phyloP scores from a whole-genome alignment of 2,888 invertebrate species.

The Odontothrips loti region DNA sequence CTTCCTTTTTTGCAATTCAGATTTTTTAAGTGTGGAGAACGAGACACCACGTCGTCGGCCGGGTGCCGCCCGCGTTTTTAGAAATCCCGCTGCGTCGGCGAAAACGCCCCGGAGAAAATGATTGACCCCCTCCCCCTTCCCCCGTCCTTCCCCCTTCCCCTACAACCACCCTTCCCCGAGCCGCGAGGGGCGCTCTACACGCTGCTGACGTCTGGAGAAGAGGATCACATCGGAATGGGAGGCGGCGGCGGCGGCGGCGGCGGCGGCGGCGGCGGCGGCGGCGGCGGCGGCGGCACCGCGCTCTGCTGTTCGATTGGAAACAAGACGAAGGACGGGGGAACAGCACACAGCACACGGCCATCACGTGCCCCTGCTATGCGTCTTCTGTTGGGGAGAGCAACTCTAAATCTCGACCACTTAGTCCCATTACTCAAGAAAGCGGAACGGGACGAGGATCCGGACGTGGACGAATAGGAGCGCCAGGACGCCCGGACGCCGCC shows the following conservation, averaged over 20 bases:
- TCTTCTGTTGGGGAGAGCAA: background rate
- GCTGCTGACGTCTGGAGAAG: background rate
- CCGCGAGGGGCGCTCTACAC: too few relatives aligned
- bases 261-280: background rate
- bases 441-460: background rate
- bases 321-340: background rate
- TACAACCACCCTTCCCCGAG: too few relatives aligned
- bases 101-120: background rate
- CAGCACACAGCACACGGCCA: background rate
- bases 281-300: background rate
- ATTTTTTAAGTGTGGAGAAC: background rate
- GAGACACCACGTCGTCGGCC: background rate
- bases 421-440: conserved; percentile 21
- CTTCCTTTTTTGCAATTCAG: background rate
- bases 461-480: conserved; percentile 1
- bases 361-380: background rate
- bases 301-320: background rate
- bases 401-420: conserved; percentile 21
- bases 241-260: background rate
- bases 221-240: background rate
- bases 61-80: background rate
- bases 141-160: too few relatives aligned
- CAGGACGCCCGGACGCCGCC: background rate
- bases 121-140: background rate
- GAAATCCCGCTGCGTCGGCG: background rate